phyloP scores from a whole-genome alignment of 2,797 vertebrate species.

The Cynodonichthys magdalenae region DNA sequence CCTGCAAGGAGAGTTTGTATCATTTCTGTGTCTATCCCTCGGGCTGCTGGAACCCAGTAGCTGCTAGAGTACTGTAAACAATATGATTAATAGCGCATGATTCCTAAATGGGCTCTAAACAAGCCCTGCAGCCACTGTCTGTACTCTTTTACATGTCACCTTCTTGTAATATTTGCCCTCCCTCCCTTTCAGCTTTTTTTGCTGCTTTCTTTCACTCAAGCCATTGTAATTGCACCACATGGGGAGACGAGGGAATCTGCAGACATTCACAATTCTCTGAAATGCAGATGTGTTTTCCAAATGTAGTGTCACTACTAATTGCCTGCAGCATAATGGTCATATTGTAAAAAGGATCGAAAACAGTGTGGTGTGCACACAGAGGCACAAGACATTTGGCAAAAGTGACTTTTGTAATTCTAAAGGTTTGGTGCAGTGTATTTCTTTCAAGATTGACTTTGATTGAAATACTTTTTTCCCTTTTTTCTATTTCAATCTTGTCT shows the following conservation, averaged over 20 bases:
- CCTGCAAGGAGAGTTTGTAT: slow-evolving; percentile 65
- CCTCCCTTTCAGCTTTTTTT: slow-evolving; percentile 56
- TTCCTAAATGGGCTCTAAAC: slow-evolving; percentile 79
- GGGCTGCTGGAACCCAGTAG: slow-evolving; percentile 68
- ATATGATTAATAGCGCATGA: slow-evolving; percentile 82
- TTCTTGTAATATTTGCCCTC: slow-evolving; percentile 61
- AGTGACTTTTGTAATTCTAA: slow-evolving; percentile 18
- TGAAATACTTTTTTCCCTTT: slow-evolving; percentile 13
- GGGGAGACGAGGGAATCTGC: slow-evolving; percentile 13
- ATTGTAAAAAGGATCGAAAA: slow-evolving; percentile 30
- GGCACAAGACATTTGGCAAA: slow-evolving; percentile 19
- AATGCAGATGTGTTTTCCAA: slow-evolving; percentile 35
- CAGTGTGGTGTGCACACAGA: slow-evolving; percentile 10
- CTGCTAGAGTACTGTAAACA: slow-evolving; percentile 82
- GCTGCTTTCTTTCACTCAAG: slow-evolving; percentile 30
- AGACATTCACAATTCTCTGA: slow-evolving; percentile 25
- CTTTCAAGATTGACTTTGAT: slow-evolving; percentile 19
- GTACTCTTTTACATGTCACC: slow-evolving; percentile 61
- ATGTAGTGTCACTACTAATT: slow-evolving; percentile 41
- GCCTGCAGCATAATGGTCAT: slow-evolving; percentile 13
- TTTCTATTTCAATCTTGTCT: not conserved
- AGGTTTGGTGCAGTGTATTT: slow-evolving; percentile 2
- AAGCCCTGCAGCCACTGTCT: slow-evolving; percentile 64
- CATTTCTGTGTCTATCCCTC: slow-evolving; percentile 69
- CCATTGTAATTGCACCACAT: slow-evolving; percentile 52